A percentile compares a stretch with the other conserved stretches of the same genome.
Evolutionary conservation across 2,888 invertebrate genomes (phyloP).

Genomic region (Hanleya hanleyi): DNA sequence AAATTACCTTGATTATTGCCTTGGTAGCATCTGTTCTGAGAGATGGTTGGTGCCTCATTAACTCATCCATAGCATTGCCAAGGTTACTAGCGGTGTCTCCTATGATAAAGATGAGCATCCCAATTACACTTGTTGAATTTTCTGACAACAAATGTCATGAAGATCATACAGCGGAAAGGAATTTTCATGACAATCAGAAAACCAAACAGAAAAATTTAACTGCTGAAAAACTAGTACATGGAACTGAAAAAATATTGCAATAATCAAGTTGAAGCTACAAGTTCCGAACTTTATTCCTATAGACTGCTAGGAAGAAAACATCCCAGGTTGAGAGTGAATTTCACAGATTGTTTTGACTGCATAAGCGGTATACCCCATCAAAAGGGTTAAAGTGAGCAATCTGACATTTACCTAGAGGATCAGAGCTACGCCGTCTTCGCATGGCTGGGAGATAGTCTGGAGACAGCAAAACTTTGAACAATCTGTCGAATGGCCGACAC

Average conservation of each 20-base stretch:
- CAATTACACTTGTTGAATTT: neutral
- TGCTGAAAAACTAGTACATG: too few species aligned
- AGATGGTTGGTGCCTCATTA: constrained; percentile 91
- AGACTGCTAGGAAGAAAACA: too few species aligned
- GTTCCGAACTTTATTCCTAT: too few species aligned
- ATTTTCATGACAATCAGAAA: neutral
- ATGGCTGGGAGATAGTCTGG: constrained; percentile 89
- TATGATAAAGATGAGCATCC: too few species aligned
- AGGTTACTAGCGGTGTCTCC: constrained; percentile 84
- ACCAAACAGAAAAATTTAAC: neutral
- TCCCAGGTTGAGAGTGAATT: too few species aligned
- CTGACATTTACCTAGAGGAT: constrained; percentile 74
- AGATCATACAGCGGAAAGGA: neutral
- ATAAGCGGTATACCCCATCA: too few species aligned
- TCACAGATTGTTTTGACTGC: too few species aligned
- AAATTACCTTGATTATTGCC: constrained; percentile 82
- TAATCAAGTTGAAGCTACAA: too few species aligned
- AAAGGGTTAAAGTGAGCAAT: neutral
- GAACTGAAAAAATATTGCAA: too few species aligned
- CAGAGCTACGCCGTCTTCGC: constrained; percentile 86
- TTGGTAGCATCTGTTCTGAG: constrained; percentile 85
- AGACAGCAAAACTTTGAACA: constrained; percentile 83
- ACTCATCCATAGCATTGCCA: constrained; percentile 90
- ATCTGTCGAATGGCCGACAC: constrained; percentile 86
- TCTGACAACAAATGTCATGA: neutral